Evolutionary conservation across 2,113 vertebrate genomes (phyloP).

Genomic region (Tricholaema leucomelas): DNA sequence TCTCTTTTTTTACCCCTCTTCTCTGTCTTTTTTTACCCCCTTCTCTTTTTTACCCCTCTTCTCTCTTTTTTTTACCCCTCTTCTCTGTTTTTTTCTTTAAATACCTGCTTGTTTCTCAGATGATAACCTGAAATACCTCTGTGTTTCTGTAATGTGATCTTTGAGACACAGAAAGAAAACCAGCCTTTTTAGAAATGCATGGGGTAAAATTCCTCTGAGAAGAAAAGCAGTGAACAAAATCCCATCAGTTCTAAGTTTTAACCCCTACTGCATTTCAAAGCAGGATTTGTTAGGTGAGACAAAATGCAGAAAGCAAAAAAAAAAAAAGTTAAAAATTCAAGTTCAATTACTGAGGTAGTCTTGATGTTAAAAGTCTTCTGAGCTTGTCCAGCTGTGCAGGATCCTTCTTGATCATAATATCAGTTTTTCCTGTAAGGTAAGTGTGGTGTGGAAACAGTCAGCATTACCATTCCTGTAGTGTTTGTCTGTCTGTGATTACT

Average conservation of each 20-base stretch:
- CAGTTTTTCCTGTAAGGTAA: not conserved
- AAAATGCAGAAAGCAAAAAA: not conserved
- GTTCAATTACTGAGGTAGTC: not conserved
- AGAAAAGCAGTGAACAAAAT: not conserved
- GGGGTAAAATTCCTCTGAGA: not conserved
- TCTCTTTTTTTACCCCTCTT: no score
- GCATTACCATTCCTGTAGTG: not conserved
- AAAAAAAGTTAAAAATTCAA: not conserved
- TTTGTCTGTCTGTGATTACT: not conserved
- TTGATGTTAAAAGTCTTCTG: not conserved
- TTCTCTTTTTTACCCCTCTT: no score
- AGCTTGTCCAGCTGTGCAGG: not conserved
- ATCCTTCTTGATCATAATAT: not conserved
- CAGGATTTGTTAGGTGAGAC: not conserved
- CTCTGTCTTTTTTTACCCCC: not conserved
- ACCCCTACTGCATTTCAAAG: not conserved
- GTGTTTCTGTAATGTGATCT: not conserved
- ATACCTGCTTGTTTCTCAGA: not conserved
- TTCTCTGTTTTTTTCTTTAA: not conserved
- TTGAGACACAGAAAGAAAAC: not conserved
- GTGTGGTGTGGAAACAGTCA: not conserved
- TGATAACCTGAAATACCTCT: not conserved
- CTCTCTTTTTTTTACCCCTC: no score
- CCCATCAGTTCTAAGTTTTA: not conserved
- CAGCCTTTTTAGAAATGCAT: not conserved